These are phyloP conservation scores for Cepaea hortensis DNA, from an alignment of 2,888 invertebrate genomes.

Conservation along the genomic window DNA sequence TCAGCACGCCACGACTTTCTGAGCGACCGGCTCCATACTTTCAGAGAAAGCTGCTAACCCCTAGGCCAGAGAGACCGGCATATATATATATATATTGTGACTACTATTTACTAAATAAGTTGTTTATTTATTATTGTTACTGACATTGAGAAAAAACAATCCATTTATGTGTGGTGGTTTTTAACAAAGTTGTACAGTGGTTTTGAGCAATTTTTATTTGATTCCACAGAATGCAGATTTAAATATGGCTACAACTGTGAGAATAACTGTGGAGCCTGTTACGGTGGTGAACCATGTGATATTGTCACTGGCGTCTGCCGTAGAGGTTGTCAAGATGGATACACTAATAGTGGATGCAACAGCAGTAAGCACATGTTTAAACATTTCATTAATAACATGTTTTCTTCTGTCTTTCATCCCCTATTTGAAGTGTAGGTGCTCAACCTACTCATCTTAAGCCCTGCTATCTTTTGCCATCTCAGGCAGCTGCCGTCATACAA, in stretches of 20 bases:
- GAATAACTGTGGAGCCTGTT: constrained; percentile 50
- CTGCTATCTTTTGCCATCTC: too few species aligned
- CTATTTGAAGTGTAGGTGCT: too few species aligned
- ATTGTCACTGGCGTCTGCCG: constrained; percentile 51
- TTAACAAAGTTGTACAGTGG: not conserved
- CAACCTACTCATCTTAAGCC: too few species aligned
- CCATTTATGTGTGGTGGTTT: not conserved
- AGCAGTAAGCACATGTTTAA: constrained; percentile 48
- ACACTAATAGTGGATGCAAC: constrained; percentile 50
- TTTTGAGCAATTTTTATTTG: not conserved
- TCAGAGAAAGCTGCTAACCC: too few species aligned
- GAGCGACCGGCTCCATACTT: too few species aligned
- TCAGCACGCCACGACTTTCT: too few species aligned
- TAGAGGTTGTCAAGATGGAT: constrained; percentile 54
- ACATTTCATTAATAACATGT: too few species aligned
- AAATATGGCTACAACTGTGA: constrained; percentile 49
- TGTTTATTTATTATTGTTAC: not conserved
- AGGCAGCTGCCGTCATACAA: too few species aligned
- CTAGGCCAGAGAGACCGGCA: too few species aligned
- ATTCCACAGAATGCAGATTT: constrained; percentile 38
- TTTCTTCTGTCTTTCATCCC: too few species aligned
- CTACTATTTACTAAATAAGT: not conserved
- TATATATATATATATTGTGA: not conserved
- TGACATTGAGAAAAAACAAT: not conserved
- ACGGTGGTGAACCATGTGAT: constrained; percentile 45